Base-by-base conservation (phyloP, 2,113 vertebrate genomes). In the Geococcyx californianus region DNA sequence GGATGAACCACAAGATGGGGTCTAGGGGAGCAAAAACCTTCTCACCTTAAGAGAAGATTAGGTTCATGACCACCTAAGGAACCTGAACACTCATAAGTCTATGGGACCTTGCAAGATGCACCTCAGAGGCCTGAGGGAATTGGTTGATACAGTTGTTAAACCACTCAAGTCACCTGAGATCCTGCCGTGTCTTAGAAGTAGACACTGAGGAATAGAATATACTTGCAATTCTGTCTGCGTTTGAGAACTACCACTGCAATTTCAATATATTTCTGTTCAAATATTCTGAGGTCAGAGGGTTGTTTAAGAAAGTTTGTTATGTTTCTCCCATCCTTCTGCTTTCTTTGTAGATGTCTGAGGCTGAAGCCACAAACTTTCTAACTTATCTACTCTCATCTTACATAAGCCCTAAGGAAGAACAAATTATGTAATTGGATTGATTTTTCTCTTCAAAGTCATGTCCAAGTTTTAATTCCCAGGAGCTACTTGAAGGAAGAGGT, bases 331-430 rank as follows among this genome's bases (percentile, higher is more conserved):
- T 5, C 5, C 10, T 73, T 73, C 20, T 36, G 6, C 3, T 51
- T 89, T 36, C 18, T 55, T 54, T 45, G 7, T 51, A 34, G 10
- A 4, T 3, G 2, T 34, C 33, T 52, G 38, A 87, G 34, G 20
- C 16, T 56, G 68, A 92, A 84, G 21, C 2, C 21, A 68, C 25
- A 51, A 69, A 74, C 13, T 11, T 69, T 78, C 55, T 87, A 24
- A 9, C 10, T 47, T 69, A 23, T 34, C 20, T 69, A 8, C 77
- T 69, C 3, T 92, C 1, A 73, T 15, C 15, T 25, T 19, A 38
- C 2, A 8, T 1, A 20, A 4, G 1, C 11, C 9, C 13, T 76
- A 3, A 7, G 12, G 21, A 86, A 54, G 25, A 68, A n/a, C 8
- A 79, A 66, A 54, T 49, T 2, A 63, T 63, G 8, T 31, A 49